Conservation (phyloP, 2,797 vertebrate species). For the Aphelocoma californica region DNA sequence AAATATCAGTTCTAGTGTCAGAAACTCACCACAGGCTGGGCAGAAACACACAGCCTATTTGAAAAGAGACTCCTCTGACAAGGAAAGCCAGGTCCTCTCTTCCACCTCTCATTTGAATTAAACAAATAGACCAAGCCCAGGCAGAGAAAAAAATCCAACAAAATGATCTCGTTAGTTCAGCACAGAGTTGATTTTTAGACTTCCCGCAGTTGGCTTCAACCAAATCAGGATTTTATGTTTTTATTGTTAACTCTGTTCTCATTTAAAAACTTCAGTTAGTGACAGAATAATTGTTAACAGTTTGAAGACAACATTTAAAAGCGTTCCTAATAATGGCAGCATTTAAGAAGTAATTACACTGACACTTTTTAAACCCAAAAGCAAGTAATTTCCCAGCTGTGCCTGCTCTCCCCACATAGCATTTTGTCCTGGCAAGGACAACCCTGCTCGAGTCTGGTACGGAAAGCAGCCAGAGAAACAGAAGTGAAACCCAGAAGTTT, state of each 20-base stretch:
- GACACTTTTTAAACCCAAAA: neutral
- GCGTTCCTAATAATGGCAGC: neutral
- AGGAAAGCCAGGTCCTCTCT: neutral
- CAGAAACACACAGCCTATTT: neutral
- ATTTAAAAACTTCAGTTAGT: neutral
- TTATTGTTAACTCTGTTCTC: neutral
- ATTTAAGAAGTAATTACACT: neutral
- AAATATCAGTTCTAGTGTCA: neutral
- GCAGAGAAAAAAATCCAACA: neutral
- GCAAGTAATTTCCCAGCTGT: neutral
- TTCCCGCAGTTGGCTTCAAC: neutral
- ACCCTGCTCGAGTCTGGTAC: neutral
- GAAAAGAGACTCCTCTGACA: neutral
- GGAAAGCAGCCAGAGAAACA: neutral
- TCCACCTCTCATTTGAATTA: slow-evolving; percentile 39
- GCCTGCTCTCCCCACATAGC: neutral
- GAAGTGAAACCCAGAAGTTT: slow-evolving; percentile 29
- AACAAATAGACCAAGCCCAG: slow-evolving; percentile 50
- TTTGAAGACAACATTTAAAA: neutral
- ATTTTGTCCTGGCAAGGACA: neutral
- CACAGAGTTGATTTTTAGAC: neutral
- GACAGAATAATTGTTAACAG: neutral
- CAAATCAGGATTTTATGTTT: neutral
- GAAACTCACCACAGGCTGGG: neutral
- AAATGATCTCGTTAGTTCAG: neutral